phyloP scores from a whole-genome alignment of 1,140 invertebrate genomes.

The Andricus grossulariae region DNA sequence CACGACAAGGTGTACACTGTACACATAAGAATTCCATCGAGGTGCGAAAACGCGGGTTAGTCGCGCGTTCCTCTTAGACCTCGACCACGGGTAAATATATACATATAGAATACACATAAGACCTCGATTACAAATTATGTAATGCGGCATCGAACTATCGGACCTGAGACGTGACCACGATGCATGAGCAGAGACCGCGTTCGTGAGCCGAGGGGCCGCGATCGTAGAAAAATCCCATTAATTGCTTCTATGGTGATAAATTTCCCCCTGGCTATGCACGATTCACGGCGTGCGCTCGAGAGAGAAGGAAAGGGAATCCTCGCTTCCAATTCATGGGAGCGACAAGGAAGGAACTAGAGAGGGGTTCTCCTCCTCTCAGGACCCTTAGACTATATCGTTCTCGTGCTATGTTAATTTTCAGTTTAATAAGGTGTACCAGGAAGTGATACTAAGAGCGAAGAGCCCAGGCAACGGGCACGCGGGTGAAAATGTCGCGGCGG shows the following conservation, averaged over 20 bases:
- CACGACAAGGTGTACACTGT: no score
- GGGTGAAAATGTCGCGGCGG: constrained; percentile 68
- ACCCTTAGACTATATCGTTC: constrained; percentile 61
- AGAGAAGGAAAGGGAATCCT: constrained; percentile 34
- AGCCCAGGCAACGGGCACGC: constrained; percentile 47
- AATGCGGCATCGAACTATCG: constrained; percentile 45
- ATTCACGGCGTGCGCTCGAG: constrained; percentile 52
- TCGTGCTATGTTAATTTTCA: constrained; percentile 72
- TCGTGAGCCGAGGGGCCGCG: constrained; percentile 67
- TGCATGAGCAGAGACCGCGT: constrained; percentile 64
- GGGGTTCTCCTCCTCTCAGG: constrained; percentile 34
- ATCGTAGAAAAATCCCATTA: constrained; percentile 70
- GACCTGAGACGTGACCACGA: constrained; percentile 64
- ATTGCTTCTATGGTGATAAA: constrained; percentile 75
- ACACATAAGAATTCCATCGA: not conserved
- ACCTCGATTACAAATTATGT: constrained; percentile 53
- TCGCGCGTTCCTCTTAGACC: not conserved
- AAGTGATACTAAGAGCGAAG: constrained; percentile 59
- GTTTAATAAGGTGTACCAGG: constrained; percentile 72
- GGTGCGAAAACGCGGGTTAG: constrained; percentile 25
- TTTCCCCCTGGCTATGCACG: constrained; percentile 72
- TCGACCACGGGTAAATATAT: constrained; percentile 31
- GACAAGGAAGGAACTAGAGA: constrained; percentile 10
- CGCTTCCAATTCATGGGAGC: constrained; percentile 20
- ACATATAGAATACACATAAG: constrained; percentile 24